Evolutionary conservation across 2,113 vertebrate species (phyloP), one percentile per base, ranked within the genome.

Genomic region (Thomomys bottae): DNA sequence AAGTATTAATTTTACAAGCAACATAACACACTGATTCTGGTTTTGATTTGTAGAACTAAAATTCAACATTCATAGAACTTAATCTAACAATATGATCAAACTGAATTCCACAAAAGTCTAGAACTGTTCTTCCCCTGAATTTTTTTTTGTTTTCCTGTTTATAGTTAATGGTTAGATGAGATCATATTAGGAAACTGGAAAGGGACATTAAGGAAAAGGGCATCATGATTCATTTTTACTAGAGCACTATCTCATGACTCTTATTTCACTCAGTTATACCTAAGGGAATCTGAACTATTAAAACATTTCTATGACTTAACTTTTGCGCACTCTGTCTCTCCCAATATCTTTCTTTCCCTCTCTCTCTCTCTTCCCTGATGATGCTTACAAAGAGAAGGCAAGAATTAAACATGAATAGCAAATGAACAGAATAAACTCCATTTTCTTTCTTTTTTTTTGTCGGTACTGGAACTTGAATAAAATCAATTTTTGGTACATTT

Each of bases 371-470:
- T 71, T 67, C 6, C 30, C 36, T 67, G 54, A 49, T n/a, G 23
- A 84, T 54, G 2, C 57, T 73, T 85, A n/a, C 17, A 94, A 93
- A 87, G 34, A 91, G 28, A 87, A 73, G 63, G 34, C 24, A 84
- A 76, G 6, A 79, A 79, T 71, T 64, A 93, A 70, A 11, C 21
- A 80, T 36, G 15, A 61, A 9, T 18, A 89, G n/a, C 28, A 92
- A 54, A 94, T 80, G 57, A 87, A 89, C 1, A 64, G 38, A 34
- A 90, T 77, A 83, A 87, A 93, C 66, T 73, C 15, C 81, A 79
- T 67, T 87, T 54, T 89, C 64, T 75, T 38, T 8, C n/a, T n/a
- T n/a, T n/a, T n/a, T n/a, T n/a, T n/a, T n/a, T n/a, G n/a, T n/a
- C n/a, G n/a, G n/a, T n/a, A n/a, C n/a, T n/a, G n/a, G n/a, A n/a